Percentiles rank a stretch among this genome's conserved stretches.
Conservation (phyloP, 2,888 invertebrate species). For the Coelopa pilipes region DNA sequence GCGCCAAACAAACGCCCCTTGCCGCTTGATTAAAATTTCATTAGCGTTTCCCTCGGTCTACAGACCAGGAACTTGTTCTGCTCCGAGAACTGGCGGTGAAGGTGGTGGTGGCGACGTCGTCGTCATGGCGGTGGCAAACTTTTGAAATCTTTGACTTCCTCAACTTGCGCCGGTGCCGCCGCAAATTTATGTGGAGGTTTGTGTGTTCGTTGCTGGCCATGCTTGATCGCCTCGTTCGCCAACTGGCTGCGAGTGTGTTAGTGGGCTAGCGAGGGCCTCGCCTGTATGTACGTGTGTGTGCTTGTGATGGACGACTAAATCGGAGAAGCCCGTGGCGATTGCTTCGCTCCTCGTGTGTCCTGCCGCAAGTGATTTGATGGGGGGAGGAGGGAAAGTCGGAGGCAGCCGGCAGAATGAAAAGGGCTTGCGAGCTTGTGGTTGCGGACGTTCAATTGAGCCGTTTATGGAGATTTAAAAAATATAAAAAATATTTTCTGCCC, state of each 20-base stretch:
- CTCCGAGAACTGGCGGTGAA: background rate
- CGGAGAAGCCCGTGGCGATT: no score
- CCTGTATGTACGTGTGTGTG: background rate
- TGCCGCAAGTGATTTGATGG: no score
- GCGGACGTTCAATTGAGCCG: no score
- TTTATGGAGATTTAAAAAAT: no score
- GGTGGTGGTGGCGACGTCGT: background rate
- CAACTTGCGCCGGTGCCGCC: slow-evolving; percentile 19
- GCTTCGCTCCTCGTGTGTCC: no score
- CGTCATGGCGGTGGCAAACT: background rate
- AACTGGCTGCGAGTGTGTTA: slow-evolving; percentile 50
- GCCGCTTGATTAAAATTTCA: slow-evolving; percentile 39
- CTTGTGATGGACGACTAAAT: no score
- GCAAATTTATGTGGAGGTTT: no score
- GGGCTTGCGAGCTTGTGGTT: no score
- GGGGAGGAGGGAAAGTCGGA: no score
- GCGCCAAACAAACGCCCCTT: background rate
- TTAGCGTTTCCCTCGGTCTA: slow-evolving; percentile 15
- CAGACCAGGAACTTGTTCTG: background rate
- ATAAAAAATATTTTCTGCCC: no score
- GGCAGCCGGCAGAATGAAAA: no score
- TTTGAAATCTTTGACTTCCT: slow-evolving; percentile 3
- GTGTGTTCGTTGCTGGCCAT: slow-evolving; percentile 49
- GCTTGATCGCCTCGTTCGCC: slow-evolving; percentile 60
- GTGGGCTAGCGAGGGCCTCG: slow-evolving; percentile 30